Base-by-base conservation (phyloP, 2,797 vertebrate genomes). In the Neosalanx taihuensis region DNA sequence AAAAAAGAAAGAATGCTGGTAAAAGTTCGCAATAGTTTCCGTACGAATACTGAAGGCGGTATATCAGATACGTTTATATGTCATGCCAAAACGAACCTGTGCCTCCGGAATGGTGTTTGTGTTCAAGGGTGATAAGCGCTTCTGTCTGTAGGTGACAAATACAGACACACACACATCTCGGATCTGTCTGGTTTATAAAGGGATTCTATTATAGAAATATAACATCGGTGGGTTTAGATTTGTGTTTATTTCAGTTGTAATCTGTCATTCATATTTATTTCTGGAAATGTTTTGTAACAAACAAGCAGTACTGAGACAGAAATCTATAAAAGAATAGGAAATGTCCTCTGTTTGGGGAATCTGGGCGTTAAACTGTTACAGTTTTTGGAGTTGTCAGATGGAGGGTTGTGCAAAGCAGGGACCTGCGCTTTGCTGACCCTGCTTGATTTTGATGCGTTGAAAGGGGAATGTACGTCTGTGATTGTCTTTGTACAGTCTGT, bases 51-150 rank as follows among this genome's bases (percentile, higher is more conserved):
- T 3, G 10, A 41, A 41, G 37, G 37, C 10, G 6, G 63, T 46
- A 53, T 57, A 56, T 17, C 15, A 71, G n/a, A 31, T 26, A 6
- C 31, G 23, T 60, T 1, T 30, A 23, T 72, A 53, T 49, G 65
- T 69, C 56, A 77, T 73, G 75, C 71, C 78, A 80, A 85, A 72
- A 71, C 30, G 67, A 79, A 75, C 33, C 4, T 56, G 70, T 83
- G 79, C 76, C 75, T 80, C 64, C 64, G 20, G 71, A 46, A 57
- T 75, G 57, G 72, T 1, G 0, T 72, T 35, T 60, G 15, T 69
- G 61, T 75, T 68, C 64, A 74, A 71, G 20, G 5, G 41, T 73
- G 67, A 17, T 56, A 69, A 18, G 35, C 13, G 1, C 61, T 65
- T 23, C 13, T 53, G 51, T 61, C 67, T 69, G 46, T 72, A 41